Evolutionary conservation across 2,888 invertebrate genomes (phyloP).

Genomic region (Aricia artaxerxes): DNA sequence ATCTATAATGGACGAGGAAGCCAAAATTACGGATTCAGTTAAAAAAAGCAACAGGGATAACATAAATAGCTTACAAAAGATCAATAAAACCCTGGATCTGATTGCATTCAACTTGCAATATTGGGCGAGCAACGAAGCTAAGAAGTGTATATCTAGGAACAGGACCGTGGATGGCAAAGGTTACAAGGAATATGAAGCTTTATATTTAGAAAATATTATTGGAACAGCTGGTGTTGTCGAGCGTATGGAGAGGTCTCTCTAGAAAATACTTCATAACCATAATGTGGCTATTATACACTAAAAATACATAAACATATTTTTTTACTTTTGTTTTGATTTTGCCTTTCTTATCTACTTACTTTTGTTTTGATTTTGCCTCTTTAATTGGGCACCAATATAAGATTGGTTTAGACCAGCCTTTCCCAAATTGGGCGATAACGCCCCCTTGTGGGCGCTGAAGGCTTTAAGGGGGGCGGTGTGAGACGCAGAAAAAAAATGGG

Average conservation of each 20-base stretch:
- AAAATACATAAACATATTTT: not conserved
- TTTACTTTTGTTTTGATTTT: no score
- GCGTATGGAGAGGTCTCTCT: not conserved
- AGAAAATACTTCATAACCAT: not conserved
- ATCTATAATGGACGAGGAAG: conserved; percentile 52
- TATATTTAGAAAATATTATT: conserved; percentile 51
- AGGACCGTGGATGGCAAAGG: conserved; percentile 56
- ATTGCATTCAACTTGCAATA: conserved; percentile 56
- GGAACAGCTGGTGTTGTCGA: conserved; percentile 29
- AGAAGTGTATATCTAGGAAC: conserved; percentile 53
- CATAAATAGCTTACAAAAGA: conserved; percentile 55
- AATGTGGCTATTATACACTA: no score
- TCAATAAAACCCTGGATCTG: conserved; percentile 52
- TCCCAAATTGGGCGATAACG: no score
- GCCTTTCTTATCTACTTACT: no score
- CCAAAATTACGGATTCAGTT: conserved; percentile 54
- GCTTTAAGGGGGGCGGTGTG: no score
- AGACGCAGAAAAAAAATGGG: no score
- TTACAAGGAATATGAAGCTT: conserved; percentile 57
- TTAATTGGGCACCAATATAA: no score
- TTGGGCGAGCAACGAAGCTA: conserved; percentile 56
- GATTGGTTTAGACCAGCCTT: no score
- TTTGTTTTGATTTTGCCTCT: no score
- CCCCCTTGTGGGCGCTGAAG: no score
- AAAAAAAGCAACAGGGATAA: conserved; percentile 63